Evolutionary conservation across 2,888 invertebrate genomes (phyloP), one percentile per base, ranked within the genome.

Genomic region (Tromatobia lineatoria): DNA sequence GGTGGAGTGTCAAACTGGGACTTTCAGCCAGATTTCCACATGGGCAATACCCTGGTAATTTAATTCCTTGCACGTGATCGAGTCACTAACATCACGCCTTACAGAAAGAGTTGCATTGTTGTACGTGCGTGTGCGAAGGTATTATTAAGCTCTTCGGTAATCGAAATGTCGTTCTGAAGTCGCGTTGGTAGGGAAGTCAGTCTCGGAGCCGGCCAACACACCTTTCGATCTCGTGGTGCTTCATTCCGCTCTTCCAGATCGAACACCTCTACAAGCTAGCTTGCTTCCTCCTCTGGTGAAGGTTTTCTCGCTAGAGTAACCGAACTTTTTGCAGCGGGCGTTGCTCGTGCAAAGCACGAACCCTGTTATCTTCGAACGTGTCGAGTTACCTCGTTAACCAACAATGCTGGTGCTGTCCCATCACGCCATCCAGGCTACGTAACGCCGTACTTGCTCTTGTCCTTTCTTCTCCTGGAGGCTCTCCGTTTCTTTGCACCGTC

Each of bases 341-440:
- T 91, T 91, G 90, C 90, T 89, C 89, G 91, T 87, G 90, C 91
- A 87, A 86, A 89, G 91, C 91, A 92, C 92, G 92, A 92, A 90
- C 89, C 89, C 92, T 90, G 91, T 92, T 93, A 92, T 92, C 92
- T 91, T 90, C 89, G 91, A 90, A 91, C 92, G 92, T 91, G 92
- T 92, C 92, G 91, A 92, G 92, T 93, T 92, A 92, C 91, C 92
- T 93, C 92, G 92, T 92, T 92, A 93, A 92, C 91, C 90, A 89
- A 91, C 92, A 91, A 92, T 91, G 88, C 88, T 80, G 83, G 86
- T 79, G 85, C 85, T 84, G 80, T 79, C 81, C 85, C 85, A 85
- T 83, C 78, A 57, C 77, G 70, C 57, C 47, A 29, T 18, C 42
- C n/a, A 15, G 15, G 67, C 42, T 64, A 42, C 45, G 42, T 66